Evolutionary conservation across 2,888 invertebrate genomes (phyloP).

Genomic region (Rotaria socialis): DNA sequence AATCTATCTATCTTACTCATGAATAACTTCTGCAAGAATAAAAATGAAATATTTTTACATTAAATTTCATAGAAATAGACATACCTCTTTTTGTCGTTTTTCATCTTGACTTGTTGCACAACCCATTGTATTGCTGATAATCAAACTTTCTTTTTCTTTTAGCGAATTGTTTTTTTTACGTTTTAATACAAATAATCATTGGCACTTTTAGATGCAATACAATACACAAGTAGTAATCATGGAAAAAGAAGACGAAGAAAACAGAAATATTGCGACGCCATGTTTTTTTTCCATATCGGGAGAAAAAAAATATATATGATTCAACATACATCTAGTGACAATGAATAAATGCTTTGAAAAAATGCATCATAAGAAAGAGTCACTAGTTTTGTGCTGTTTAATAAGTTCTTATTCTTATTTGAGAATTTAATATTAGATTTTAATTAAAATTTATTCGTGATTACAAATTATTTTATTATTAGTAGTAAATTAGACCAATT

Average conservation of each 20-base stretch:
- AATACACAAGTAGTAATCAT: slow-evolving; percentile 7
- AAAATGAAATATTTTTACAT: neutral
- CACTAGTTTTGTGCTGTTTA: too few relatives aligned
- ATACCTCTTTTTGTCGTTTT: slow-evolving; percentile 46
- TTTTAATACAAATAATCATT: neutral
- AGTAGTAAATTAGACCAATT: neutral
- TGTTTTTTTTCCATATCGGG: neutral
- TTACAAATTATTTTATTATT: neutral
- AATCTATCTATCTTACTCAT: neutral
- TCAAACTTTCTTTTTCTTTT: neutral
- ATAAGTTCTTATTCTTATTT: too few relatives aligned
- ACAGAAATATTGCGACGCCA: neutral
- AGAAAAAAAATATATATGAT: neutral
- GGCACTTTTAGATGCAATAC: neutral
- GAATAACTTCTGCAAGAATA: neutral
- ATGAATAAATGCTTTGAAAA: neutral
- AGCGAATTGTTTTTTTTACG: neutral
- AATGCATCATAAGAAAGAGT: neutral
- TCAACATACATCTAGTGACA: neutral
- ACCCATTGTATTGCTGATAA: slow-evolving; percentile 37
- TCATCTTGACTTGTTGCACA: slow-evolving; percentile 47
- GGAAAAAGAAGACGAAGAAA: neutral
- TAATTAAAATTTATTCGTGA: too few relatives aligned
- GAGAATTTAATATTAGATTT: too few relatives aligned
- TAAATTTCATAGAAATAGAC: neutral